Base-by-base conservation (phyloP, 2,888 invertebrate genomes). In the Trimorus sp. region DNA sequence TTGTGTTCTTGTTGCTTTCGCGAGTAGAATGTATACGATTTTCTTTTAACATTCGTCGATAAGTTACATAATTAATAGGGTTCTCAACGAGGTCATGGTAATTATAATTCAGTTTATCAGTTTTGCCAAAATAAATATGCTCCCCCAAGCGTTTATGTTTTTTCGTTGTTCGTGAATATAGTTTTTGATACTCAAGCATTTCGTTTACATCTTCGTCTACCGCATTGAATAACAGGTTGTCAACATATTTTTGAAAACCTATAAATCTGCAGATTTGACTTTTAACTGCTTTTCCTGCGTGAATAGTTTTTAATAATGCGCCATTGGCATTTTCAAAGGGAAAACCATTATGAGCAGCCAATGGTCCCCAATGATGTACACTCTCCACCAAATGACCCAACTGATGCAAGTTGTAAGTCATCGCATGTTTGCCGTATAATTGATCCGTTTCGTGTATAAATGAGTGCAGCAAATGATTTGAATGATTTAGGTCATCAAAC, bases 351-450 rank as follows among this genome's bases (percentile, higher is more conserved):
- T 26, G 26, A 26, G 26, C 26, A 26, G 26, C 26, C 4, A 26
- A 26, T 26, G 26, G 26, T 26, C 26, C 26, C 26, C 26, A 26
- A n/a, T 45, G 45, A 45, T 45, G n/a, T 12, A 45, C 45, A 45
- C 45, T 45, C n/a, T 45, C 45, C n/a, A n/a, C n/a, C 4, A 26
- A 26, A 26, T 26, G 26, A 26, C 26, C n/a, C 11, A 45, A 45
- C n/a, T 45, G 45, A n/a, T 45, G 45, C n/a, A 45, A 45, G 45
- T 45, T 45, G n/a, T 12, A 45, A 9, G 45, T 45, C 45, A 45
- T 45, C 9, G 45, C 45, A 45, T 45, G 45, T 45, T 45, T 45
- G n/a, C 45, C 45, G 45, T 45, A 45, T n/a, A 45, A 45, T n/a
- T 9, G 9, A 12, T 9, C 11, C 9, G 45, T 45, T 45, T 45